Base-by-base conservation (phyloP, 2,888 invertebrate genomes). In the Dryocosmus kuriphilus region DNA sequence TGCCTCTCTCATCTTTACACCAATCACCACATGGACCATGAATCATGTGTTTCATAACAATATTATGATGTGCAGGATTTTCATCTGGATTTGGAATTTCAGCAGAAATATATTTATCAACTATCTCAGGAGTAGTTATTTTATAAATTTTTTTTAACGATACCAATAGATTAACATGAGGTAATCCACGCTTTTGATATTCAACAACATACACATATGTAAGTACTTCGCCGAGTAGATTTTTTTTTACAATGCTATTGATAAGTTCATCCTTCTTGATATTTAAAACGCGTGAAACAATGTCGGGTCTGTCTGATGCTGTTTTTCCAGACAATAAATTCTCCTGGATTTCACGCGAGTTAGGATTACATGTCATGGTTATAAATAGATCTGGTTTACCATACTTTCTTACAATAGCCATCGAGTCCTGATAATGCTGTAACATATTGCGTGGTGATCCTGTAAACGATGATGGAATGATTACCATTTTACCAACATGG, bases 1-100 rank as follows among this genome's bases (percentile, higher is more conserved):
- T 84, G 22, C 82, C 83, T 74, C 83, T 57, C 24, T 85, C 73
- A 27, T 65, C 38, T 74, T 62, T 46, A 41, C 81, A 85, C 83
- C 84, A 85, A 73, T 79, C 76, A 9, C 88, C 88, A 82, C 89
- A 90, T 77, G 90, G 88, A 75, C 89, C 88, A 83, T 92, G 89
- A 75, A 90, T 86, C 89, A 92, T 90, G 75, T 86, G 81, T 75
- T 84, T 84, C 35, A 75, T 85, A 2, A 92, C 86, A 41, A 90
- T 85, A 5, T 86, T 81, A 81, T 86, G 82, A 30, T 92, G 82
- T 7, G 73, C 62, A 1, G 85, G 85, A 79, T 89, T 77, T 41
- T 81, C 22, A 35, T 16, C 14, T 16, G 30, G 24, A 63, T 74
- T 60, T 24, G 79, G 90, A 57, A 92, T 84, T 84, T 91, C 90